Evolutionary conservation across 2,888 invertebrate species (phyloP).

Genomic region (Pammene fasciana): DNA sequence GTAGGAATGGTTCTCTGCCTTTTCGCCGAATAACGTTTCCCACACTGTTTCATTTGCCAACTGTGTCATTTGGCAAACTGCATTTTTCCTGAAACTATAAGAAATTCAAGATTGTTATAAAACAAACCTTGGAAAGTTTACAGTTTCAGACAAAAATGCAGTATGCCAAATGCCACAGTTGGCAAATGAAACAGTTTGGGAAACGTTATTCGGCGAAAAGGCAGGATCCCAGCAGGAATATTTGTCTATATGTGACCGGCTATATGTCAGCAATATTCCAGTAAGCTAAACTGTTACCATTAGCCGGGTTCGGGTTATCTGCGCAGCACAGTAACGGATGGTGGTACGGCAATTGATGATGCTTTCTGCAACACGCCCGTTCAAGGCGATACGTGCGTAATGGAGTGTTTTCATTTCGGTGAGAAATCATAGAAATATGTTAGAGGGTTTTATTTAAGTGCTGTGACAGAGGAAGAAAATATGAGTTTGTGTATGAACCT

Average conservation of each 20-base stretch:
- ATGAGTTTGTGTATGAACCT: not conserved
- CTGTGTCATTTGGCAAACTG: too few species aligned
- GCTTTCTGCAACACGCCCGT: constrained; percentile 47
- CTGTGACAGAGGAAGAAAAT: not conserved
- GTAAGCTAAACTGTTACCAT: constrained; percentile 27
- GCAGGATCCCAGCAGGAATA: too few species aligned
- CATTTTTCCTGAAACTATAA: too few species aligned
- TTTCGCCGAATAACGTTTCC: too few species aligned
- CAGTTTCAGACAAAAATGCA: too few species aligned
- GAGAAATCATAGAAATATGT: constrained; percentile 19
- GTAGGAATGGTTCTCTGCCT: too few species aligned
- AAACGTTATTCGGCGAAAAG: too few species aligned
- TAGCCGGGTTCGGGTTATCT: constrained; percentile 10
- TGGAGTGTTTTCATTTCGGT: constrained; percentile 15
- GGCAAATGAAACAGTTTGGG: too few species aligned
- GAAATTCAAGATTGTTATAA: too few species aligned
- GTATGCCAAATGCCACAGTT: too few species aligned
- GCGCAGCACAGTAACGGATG: constrained; percentile 16
- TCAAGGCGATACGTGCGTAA: constrained; percentile 13
- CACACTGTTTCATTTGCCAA: too few species aligned
- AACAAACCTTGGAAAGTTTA: too few species aligned
- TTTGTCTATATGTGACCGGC: not conserved
- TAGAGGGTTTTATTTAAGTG: constrained; percentile 42
- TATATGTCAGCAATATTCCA: constrained; percentile 9
- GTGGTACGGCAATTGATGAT: constrained; percentile 47